Evolutionary conservation across 2,113 vertebrate genomes (phyloP).

Genomic region (Ameiurus melas): DNA sequence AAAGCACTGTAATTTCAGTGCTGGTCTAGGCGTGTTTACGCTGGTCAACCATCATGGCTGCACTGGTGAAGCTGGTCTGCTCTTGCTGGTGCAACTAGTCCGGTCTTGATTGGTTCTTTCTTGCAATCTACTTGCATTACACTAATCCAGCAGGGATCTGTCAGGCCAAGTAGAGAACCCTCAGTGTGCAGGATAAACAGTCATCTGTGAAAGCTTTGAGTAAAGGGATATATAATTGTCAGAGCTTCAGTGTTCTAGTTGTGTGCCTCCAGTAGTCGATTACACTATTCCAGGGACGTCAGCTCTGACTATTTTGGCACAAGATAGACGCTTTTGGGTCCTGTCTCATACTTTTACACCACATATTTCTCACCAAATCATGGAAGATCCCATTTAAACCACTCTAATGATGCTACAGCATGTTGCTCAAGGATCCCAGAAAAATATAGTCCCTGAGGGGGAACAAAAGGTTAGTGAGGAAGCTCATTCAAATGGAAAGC

Average conservation of each 20-base stretch:
- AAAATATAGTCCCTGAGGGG: not conserved
- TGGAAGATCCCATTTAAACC: not conserved
- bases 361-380: not conserved
- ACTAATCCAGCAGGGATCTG: not conserved
- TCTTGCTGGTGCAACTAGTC: not conserved
- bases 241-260: slow-evolving; percentile 1
- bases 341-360: not conserved
- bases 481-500: slow-evolving; percentile 15
- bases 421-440: not conserved
- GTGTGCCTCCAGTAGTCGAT: not conserved
- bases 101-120: not conserved
- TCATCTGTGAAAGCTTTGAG: not conserved
- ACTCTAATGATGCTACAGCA: not conserved
- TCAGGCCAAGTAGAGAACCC: not conserved
- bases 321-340: not conserved
- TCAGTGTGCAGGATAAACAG: not conserved
- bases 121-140: not conserved
- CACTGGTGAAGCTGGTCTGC: not conserved
- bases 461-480: not conserved
- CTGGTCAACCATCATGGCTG: not conserved
- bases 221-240: not conserved
- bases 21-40: not conserved
- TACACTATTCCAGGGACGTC: not conserved
- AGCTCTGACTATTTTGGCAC: not conserved
- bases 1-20: not conserved